phyloP scores from a whole-genome alignment of 2,888 invertebrate genomes.

The Acronicta psi region DNA sequence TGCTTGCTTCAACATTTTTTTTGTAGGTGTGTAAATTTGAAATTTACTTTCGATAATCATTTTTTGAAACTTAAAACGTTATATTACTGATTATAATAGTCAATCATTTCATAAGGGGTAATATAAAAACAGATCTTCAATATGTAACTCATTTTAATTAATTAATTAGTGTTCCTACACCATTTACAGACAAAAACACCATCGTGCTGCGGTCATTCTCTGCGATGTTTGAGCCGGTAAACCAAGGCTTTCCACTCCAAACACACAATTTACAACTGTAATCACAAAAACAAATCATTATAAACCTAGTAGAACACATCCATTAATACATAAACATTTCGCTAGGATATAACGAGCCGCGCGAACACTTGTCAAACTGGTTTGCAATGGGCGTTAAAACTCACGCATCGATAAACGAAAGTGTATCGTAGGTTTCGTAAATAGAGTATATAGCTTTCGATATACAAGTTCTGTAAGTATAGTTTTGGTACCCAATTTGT shows the following conservation, averaged over 20 bases:
- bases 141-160: too few species aligned
- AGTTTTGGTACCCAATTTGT: neutral
- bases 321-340: slow-evolving; percentile 43
- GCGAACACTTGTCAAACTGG: slow-evolving; percentile 30
- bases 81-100: too few species aligned
- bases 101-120: too few species aligned
- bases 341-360: slow-evolving; percentile 25
- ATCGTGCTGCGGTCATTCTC: too few species aligned
- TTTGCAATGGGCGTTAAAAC: slow-evolving; percentile 41
- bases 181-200: too few species aligned
- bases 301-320: slow-evolving; percentile 32
- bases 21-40: too few species aligned
- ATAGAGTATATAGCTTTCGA: slow-evolving; percentile 5
- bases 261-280: neutral
- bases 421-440: slow-evolving; percentile 40
- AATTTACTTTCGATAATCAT: too few species aligned
- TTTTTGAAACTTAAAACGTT: too few species aligned
- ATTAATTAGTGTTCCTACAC: too few species aligned
- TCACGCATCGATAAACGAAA: slow-evolving; percentile 44
- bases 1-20: too few species aligned
- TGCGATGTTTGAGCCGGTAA: too few species aligned
- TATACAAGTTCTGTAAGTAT: neutral
- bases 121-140: too few species aligned
- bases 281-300: slow-evolving; percentile 32
- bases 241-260: neutral